phyloP scores from a whole-genome alignment of 2,797 vertebrate species.

The Premnoplex brunnescens region DNA sequence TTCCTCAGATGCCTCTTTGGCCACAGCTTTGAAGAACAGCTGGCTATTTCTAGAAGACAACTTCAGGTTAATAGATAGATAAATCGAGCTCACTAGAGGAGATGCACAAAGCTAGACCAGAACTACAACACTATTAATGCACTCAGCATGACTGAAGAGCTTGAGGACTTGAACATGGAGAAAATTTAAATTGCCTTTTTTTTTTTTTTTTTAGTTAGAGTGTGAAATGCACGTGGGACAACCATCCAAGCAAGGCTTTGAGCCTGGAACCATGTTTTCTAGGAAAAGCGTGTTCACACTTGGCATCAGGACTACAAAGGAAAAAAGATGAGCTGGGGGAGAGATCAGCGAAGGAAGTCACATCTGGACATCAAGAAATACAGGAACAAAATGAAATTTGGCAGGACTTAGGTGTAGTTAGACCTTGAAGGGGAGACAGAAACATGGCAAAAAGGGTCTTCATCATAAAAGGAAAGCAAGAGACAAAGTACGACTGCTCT shows the following conservation, averaged over 20 bases:
- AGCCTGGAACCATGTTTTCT: background rate
- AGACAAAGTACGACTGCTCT: accelerated
- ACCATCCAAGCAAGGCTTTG: background rate
- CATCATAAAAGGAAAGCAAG: background rate
- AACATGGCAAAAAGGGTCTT: background rate
- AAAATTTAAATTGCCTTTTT: background rate
- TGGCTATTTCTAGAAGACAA: background rate
- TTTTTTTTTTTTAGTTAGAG: background rate
- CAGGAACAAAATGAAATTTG: background rate
- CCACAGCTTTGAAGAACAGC: background rate
- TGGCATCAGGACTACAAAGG: background rate
- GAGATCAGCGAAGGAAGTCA: background rate
- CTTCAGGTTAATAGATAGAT: background rate
- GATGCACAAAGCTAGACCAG: background rate
- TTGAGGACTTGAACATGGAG: background rate
- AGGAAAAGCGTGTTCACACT: background rate
- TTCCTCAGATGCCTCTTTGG: background rate
- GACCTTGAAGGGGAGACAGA: background rate
- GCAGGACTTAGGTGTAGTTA: background rate
- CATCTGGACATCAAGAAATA: background rate
- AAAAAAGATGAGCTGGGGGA: background rate
- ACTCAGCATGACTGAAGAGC: background rate
- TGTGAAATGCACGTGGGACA: background rate
- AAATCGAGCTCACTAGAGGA: background rate
- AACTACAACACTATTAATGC: background rate